Evolutionary conservation across 1,140 invertebrate genomes (phyloP).

Genomic region (Philopotamus ludificatus): DNA sequence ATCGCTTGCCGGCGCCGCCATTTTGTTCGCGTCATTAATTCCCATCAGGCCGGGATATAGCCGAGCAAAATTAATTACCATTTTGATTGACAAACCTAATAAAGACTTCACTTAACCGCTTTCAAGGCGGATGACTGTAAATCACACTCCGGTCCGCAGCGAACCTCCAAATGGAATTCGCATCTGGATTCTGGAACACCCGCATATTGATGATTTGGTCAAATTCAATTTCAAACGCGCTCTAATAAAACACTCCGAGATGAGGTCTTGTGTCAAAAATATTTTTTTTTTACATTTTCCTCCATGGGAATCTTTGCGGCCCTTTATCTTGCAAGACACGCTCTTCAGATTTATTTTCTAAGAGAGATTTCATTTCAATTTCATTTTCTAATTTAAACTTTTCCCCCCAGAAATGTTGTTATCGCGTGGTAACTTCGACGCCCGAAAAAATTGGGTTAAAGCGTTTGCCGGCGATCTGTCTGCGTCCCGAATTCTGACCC

Average conservation of each 20-base stretch:
- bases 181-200: neutral
- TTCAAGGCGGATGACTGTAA: conserved; percentile 11
- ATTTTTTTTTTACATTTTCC: conserved; percentile 4
- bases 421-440: conserved; percentile 3
- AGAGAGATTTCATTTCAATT: conserved; percentile 32
- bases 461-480: no score
- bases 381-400: conserved; percentile 33
- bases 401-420: conserved; percentile 4
- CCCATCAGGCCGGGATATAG: conserved; percentile 4
- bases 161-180: neutral
- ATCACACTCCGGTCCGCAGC: conserved; percentile 9
- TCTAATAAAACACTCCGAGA: neutral
- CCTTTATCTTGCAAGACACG: conserved; percentile 20
- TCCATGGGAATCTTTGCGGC: no score
- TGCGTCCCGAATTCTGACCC: no score
- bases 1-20: neutral
- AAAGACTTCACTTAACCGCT: conserved; percentile 22
- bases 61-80: conserved; percentile 23
- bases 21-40: conserved; percentile 25
- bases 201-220: conserved; percentile 2
- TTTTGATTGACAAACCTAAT: conserved; percentile 32
- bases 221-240: conserved; percentile 1
- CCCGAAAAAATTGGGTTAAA: neutral
- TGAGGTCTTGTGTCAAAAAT: neutral
- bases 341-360: conserved; percentile 29